Evolutionary conservation across 2,797 vertebrate species (phyloP).

Genomic region (Pipistrellus pipistrellus): DNA sequence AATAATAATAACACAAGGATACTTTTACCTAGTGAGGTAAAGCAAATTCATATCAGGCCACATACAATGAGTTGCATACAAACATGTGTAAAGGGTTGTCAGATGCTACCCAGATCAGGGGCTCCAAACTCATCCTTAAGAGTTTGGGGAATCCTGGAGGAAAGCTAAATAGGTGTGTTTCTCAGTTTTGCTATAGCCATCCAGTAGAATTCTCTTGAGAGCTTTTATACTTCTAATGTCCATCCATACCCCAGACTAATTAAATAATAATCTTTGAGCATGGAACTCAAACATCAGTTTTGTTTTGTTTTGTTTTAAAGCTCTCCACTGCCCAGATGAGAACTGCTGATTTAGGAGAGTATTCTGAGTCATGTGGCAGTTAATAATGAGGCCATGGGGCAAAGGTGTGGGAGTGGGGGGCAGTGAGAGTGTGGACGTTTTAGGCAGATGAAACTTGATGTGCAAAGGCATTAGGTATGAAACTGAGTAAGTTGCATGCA

Average conservation of each 20-base stretch:
- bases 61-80: too few relatives aligned
- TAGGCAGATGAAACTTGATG: not conserved
- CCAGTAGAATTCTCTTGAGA: not conserved
- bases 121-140: not conserved
- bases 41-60: not conserved
- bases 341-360: not conserved
- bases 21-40: not conserved
- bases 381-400: not conserved
- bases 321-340: not conserved
- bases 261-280: slow-evolving; percentile 27
- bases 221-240: not conserved
- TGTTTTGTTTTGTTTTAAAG: slow-evolving; percentile 21
- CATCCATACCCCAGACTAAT: not conserved
- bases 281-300: not conserved
- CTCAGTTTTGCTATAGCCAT: not conserved
- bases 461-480: not conserved
- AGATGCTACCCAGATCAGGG: not conserved
- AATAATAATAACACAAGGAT: not conserved
- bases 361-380: not conserved
- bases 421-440: not conserved
- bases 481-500: not conserved
- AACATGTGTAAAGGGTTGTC: not conserved
- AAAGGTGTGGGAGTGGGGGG: not conserved
- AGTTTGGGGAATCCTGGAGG: not conserved
- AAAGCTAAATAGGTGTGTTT: not conserved